Conservation (phyloP, 2,113 vertebrate genomes). For the Lonchura striata region DNA sequence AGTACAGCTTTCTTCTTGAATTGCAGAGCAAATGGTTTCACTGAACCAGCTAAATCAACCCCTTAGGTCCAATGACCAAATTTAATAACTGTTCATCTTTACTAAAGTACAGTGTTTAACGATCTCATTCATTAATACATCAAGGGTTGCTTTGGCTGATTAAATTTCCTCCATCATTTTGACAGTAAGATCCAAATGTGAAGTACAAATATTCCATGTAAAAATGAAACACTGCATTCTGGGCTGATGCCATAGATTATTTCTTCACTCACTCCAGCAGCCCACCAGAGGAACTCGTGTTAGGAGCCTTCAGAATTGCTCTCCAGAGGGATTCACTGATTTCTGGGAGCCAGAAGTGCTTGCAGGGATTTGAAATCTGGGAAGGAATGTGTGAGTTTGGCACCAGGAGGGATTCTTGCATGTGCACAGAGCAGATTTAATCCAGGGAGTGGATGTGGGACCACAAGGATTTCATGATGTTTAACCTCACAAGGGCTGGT, state of each 20-base stretch:
- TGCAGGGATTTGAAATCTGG: background rate
- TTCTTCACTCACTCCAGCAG: background rate
- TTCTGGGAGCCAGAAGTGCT: background rate
- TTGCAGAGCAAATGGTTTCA: constrained; percentile 35
- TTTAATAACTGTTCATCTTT: constrained; percentile 62
- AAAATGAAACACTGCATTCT: background rate
- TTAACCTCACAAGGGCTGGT: background rate
- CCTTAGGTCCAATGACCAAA: constrained; percentile 45
- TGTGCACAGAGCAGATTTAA: background rate
- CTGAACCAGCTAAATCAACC: constrained; percentile 50
- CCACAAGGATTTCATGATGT: background rate
- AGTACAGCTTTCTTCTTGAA: constrained; percentile 1
- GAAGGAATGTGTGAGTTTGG: background rate
- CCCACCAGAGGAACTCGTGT: background rate
- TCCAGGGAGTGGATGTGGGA: background rate
- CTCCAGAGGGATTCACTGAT: background rate
- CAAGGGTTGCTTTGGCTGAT: constrained; percentile 47
- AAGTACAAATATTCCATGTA: constrained; percentile 38
- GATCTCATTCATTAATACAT: constrained; percentile 63
- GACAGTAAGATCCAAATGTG: constrained; percentile 39
- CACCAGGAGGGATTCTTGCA: background rate
- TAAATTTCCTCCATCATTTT: constrained; percentile 60
- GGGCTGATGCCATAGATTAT: background rate
- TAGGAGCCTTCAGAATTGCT: background rate
- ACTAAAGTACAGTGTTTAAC: constrained; percentile 46